Base-by-base conservation (phyloP, 2,888 invertebrate species). In the Ophion ellenae region DNA sequence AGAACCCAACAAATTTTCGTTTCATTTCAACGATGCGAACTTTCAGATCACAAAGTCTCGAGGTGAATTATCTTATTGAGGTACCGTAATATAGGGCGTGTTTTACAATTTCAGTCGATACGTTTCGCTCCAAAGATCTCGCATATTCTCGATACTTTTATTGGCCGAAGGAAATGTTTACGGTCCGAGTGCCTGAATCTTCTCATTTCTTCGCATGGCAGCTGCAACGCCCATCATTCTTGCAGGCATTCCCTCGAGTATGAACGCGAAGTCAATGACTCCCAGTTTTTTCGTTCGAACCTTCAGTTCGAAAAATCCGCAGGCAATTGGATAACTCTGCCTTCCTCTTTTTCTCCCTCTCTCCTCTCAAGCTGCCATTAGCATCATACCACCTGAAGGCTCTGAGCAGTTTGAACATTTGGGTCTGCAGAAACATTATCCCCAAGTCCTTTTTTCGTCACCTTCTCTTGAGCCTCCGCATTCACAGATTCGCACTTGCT, bases 401-500 rank as follows among this genome's bases (percentile, higher is more conserved):
- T 81, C 86, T 81, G 47, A 7, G 69, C 74, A 71, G 83, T 86
- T 86, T 78, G 84, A 63, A 86, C 78, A 83, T 82, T 86, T 79
- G 84, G 67, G 79, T 75, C 70, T 81, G 82, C 87, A 88, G 40
- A 40, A 40, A 40, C 40, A 86, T 88, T 88, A 87, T 88, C 82
- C 84, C 85, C 63, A 66, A 0, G 1, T 40, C 81, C 63, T 88
- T 82, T 87, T 83, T 74, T 73, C 74, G 11, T 67, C 63, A 32
- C 63, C 67, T 74, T 70, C 67, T 71, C 20, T 17, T 32, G 32
- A 17, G 14, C 32, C 47, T 61, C 67, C 57, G 57, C 67, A 28
- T 67, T 67, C 59, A 6, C 28, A 32, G 20, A 40, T 9, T 40
- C 40, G 6, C 40, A 1, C 40, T 74, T 57, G 47, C 59, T 75